Conservation (phyloP, 2,797 vertebrate genomes). For the Danio kyathit region DNA sequence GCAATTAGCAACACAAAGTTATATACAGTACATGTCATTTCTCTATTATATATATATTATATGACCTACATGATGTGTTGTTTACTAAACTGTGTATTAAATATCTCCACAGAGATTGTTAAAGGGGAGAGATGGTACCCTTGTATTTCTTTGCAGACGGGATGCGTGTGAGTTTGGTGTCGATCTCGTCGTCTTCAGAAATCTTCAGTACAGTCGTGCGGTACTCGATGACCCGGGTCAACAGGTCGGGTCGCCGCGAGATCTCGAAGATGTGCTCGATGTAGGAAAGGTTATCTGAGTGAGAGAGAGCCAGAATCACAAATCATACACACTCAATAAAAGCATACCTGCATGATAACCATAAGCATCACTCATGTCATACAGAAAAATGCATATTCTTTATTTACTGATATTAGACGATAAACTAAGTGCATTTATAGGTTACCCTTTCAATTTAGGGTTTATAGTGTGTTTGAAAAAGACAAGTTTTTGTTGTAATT, state of each 20-base stretch:
- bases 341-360: background rate
- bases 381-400: too few relatives aligned
- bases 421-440: too few relatives aligned
- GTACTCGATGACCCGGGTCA: slow-evolving; percentile 93
- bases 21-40: too few relatives aligned
- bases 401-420: too few relatives aligned
- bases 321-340: background rate
- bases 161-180: slow-evolving; percentile 95
- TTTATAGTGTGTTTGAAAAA: too few relatives aligned
- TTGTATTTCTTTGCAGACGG: slow-evolving; percentile 98
- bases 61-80: too few relatives aligned
- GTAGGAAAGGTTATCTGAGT: slow-evolving; percentile 90
- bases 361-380: too few relatives aligned
- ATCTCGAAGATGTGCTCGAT: slow-evolving; percentile 98
- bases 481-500: too few relatives aligned
- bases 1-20: too few relatives aligned
- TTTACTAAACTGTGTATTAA: too few relatives aligned
- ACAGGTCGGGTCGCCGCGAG: slow-evolving; percentile 91
- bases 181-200: slow-evolving; percentile 93
- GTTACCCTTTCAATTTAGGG: too few relatives aligned
- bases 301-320: background rate
- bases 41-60: too few relatives aligned
- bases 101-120: background rate
- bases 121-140: slow-evolving; percentile 73
- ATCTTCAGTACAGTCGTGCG: slow-evolving; percentile 96